These are phyloP conservation scores for Drosophila serrata DNA, from an alignment of 1,140 invertebrate genomes.

Conservation along the genomic window DNA sequence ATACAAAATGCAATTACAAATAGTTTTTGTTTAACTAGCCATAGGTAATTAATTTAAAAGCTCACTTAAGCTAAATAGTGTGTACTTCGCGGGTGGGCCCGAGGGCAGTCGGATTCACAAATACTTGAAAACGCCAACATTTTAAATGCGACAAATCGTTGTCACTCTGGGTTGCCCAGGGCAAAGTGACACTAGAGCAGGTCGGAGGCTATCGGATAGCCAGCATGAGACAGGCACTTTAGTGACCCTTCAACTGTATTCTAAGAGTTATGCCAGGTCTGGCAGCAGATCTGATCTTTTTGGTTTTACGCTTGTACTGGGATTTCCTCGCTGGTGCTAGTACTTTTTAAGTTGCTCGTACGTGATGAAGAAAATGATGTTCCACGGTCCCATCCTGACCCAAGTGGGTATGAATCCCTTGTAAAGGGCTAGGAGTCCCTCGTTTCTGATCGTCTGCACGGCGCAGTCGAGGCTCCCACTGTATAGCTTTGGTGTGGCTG, in stretches of 20 bases:
- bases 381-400: conserved; percentile 98
- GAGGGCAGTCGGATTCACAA: conserved; percentile 19
- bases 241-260: conserved; percentile 45
- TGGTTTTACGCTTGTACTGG: conserved; percentile 74
- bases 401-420: conserved; percentile 98
- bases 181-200: conserved; percentile 34
- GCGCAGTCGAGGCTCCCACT: conserved; percentile 95
- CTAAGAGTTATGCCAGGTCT: conserved; percentile 41
- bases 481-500: conserved; percentile 89
- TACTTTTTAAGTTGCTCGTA: conserved; percentile 95
- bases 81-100: conserved; percentile 30
- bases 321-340: conserved; percentile 80
- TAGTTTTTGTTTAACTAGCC: conserved; percentile 23
- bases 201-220: conserved; percentile 51
- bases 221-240: conserved; percentile 54
- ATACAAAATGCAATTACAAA: conserved; percentile 52
- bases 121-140: conserved; percentile 58
- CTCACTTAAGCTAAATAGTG: conserved; percentile 46
- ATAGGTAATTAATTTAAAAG: conserved; percentile 35
- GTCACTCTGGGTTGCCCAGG: conserved; percentile 19
- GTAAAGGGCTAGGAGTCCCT: conserved; percentile 94
- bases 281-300: conserved; percentile 50
- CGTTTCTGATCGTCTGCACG: conserved; percentile 87
- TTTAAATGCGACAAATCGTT: conserved; percentile 47
- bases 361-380: conserved; percentile 98